A percentile compares a stretch with the other conserved stretches of the same genome.
Evolutionary conservation across 2,113 vertebrate genomes (phyloP).

Genomic region (Hippocampus mohnikei): DNA sequence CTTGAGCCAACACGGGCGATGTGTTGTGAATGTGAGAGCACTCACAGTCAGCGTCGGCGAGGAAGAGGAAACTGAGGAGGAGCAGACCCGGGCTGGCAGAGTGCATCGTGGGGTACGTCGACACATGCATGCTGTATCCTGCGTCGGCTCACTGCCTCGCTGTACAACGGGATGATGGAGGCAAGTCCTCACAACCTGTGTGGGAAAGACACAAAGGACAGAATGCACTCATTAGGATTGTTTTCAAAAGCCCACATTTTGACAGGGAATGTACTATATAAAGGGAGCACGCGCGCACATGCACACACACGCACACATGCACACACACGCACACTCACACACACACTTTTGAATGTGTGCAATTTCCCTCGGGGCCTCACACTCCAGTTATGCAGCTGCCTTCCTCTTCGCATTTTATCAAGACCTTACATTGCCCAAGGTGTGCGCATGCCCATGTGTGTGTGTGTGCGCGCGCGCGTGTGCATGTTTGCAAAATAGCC

Average conservation of each 20-base stretch:
- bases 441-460: slow-evolving; percentile 23
- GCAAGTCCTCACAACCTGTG: slow-evolving; percentile 67
- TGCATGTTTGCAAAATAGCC: slow-evolving; percentile 36
- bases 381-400: slow-evolving; percentile 57
- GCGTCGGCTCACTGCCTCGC: slow-evolving; percentile 71
- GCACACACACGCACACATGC: slow-evolving; percentile 1
- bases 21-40: slow-evolving; percentile 10
- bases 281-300: slow-evolving; percentile 3
- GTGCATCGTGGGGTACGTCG: slow-evolving; percentile 65
- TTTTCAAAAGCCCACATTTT: slow-evolving; percentile 23
- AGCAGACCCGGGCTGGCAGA: slow-evolving; percentile 64
- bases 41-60: slow-evolving; percentile 69
- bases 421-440: slow-evolving; percentile 54
- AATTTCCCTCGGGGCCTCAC: slow-evolving; percentile 52
- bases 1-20: neutral
- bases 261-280: slow-evolving; percentile 11
- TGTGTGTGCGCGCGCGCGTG: slow-evolving; percentile 8
- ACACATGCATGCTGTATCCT: slow-evolving; percentile 70
- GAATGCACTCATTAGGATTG: slow-evolving; percentile 19
- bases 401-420: slow-evolving; percentile 60
- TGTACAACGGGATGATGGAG: slow-evolving; percentile 63
- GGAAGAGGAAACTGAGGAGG: slow-evolving; percentile 67
- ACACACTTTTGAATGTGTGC: slow-evolving; percentile 28
- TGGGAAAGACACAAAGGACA: slow-evolving; percentile 26
- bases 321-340: slow-evolving; percentile 13